phyloP scores from a whole-genome alignment of 2,888 invertebrate genomes.

The Phaedon cochleariae region DNA sequence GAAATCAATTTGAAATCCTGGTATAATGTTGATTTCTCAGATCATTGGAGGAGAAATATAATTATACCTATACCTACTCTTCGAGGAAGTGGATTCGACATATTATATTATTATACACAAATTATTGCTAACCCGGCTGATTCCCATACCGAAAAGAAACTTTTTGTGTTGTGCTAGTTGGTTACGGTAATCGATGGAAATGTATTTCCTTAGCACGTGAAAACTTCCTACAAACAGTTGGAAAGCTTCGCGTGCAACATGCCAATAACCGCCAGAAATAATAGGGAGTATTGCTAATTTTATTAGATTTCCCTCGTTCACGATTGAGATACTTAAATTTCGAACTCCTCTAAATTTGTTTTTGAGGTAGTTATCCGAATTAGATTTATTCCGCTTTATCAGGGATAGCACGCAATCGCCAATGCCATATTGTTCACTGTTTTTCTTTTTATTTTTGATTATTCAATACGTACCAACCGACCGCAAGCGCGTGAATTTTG shows the following conservation, averaged over 20 bases:
- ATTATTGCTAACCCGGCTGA: no score
- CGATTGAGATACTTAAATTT: slow-evolving; percentile 47
- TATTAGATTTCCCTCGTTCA: slow-evolving; percentile 49
- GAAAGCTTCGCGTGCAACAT: slow-evolving; percentile 40
- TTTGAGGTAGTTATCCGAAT: slow-evolving; percentile 39
- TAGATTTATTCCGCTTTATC: slow-evolving; percentile 44
- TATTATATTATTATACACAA: no score
- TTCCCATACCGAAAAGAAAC: background rate
- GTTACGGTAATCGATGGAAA: slow-evolving; percentile 35
- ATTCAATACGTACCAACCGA: no score
- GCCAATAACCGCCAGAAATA: slow-evolving; percentile 42
- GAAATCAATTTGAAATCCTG: no score
- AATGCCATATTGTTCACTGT: background rate
- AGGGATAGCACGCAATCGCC: slow-evolving; percentile 38
- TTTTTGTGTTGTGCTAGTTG: slow-evolving; percentile 32
- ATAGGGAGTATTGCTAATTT: slow-evolving; percentile 46
- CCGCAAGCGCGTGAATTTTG: no score
- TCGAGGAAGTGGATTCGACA: no score
- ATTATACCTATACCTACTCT: no score
- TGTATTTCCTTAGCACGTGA: slow-evolving; percentile 34
- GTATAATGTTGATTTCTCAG: no score
- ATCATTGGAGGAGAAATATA: no score
- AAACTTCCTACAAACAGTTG: slow-evolving; percentile 47
- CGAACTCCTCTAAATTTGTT: slow-evolving; percentile 46
- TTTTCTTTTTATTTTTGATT: background rate